Conservation (phyloP, 2,113 vertebrate species). For the Hypomesus transpacificus region DNA sequence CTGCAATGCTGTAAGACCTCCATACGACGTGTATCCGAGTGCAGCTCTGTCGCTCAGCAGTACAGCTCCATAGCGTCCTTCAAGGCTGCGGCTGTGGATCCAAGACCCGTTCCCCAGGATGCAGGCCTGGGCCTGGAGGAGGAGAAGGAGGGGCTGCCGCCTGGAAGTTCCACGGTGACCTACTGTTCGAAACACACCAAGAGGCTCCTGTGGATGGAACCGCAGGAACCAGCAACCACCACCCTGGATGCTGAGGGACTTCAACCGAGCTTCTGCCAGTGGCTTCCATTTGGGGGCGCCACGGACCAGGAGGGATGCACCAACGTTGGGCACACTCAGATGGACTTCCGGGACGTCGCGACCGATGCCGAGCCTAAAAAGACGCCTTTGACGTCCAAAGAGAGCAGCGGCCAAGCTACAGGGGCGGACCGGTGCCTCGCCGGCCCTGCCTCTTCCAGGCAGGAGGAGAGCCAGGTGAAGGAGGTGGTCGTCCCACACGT, state of each 20-base stretch:
- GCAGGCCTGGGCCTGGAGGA: not conserved
- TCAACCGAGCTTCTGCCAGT: not conserved
- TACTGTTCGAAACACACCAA: constrained; percentile 1
- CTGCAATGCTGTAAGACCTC: constrained; percentile 15
- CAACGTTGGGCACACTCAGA: not conserved
- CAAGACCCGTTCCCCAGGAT: not conserved
- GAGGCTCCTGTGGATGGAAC: not conserved
- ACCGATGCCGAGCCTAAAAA: not conserved
- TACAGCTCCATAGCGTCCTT: not conserved
- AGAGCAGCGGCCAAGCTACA: not conserved
- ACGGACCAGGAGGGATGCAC: not conserved
- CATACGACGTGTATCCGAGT: not conserved
- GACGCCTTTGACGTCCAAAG: not conserved
- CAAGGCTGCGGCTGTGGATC: not conserved
- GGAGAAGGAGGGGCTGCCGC: not conserved
- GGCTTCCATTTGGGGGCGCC: not conserved
- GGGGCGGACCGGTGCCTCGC: constrained; percentile 10
- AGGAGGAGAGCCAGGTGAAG: not conserved
- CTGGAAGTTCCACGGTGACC: not conserved
- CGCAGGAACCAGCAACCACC: not conserved
- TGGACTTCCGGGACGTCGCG: not conserved
- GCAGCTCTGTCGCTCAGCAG: constrained; percentile 6
- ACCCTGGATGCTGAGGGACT: not conserved
- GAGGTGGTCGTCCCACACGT: constrained; percentile 17
- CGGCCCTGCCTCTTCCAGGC: constrained; percentile 23